Percentiles rank a stretch among this genome's conserved stretches.
Evolutionary conservation across 2,888 invertebrate species (phyloP).

Genomic region (Ochropleura leucogaster): DNA sequence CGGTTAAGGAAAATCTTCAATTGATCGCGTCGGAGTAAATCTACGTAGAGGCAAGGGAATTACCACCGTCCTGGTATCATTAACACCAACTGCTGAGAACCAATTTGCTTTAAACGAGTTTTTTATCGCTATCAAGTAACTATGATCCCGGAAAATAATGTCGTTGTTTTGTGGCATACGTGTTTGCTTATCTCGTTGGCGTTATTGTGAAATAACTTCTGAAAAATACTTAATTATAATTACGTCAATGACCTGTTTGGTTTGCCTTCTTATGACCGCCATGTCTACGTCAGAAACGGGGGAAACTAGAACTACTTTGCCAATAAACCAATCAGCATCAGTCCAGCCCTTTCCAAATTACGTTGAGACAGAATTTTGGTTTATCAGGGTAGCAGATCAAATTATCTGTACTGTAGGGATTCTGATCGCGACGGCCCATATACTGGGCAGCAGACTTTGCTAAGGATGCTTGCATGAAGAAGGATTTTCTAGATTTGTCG

Average conservation of each 20-base stretch:
- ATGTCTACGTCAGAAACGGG: not conserved
- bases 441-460: not conserved
- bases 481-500: not conserved
- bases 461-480: not conserved
- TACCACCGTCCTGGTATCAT: constrained; percentile 28
- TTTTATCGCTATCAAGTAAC: constrained; percentile 20
- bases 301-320: not conserved
- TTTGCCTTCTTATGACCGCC: not conserved
- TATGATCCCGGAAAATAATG: constrained; percentile 16
- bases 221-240: not conserved
- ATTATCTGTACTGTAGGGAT: too few species aligned
- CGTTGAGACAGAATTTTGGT: not conserved
- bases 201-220: constrained; percentile 15
- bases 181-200: constrained; percentile 5
- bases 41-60: constrained; percentile 40
- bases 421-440: not conserved
- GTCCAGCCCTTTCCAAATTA: not conserved
- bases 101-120: constrained; percentile 7
- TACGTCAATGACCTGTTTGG: constrained; percentile 3
- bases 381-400: not conserved
- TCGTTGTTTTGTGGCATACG: constrained; percentile 3
- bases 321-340: not conserved
- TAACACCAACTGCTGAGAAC: not conserved
- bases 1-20: constrained; percentile 68
- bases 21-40: constrained; percentile 49